Conservation (phyloP, 2,888 invertebrate species). For the Clanis bilineata region DNA sequence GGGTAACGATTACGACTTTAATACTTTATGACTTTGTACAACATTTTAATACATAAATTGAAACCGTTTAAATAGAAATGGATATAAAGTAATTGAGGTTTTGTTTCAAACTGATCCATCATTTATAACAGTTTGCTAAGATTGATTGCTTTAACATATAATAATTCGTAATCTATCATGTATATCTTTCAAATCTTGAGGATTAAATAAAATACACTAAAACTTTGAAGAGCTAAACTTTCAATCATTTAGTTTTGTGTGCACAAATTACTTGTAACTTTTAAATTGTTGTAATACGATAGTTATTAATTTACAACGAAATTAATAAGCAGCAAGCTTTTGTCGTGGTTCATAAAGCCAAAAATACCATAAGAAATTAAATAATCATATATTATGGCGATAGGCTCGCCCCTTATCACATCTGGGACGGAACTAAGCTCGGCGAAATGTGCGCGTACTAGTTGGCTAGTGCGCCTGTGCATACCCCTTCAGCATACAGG, state of each 20-base stretch:
- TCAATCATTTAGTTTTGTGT: neutral
- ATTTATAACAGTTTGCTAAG: neutral
- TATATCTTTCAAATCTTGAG: neutral
- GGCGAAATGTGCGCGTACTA: too few species aligned
- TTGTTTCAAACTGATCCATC: neutral
- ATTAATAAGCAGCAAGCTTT: neutral
- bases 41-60: neutral
- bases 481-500: too few species aligned
- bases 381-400: too few species aligned
- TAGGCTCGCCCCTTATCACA: too few species aligned
- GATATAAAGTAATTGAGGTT: neutral
- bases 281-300: neutral
- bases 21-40: too few species aligned
- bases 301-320: neutral
- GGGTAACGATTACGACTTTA: too few species aligned
- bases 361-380: too few species aligned
- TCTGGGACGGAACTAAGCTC: too few species aligned
- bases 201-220: neutral
- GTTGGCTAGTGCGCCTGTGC: too few species aligned
- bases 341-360: too few species aligned
- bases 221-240: neutral
- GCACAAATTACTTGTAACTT: too few species aligned
- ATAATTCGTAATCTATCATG: neutral
- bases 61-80: neutral
- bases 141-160: neutral